Evolutionary conservation across 2,888 invertebrate species (phyloP).

Genomic region (Oligia fasciuncula): DNA sequence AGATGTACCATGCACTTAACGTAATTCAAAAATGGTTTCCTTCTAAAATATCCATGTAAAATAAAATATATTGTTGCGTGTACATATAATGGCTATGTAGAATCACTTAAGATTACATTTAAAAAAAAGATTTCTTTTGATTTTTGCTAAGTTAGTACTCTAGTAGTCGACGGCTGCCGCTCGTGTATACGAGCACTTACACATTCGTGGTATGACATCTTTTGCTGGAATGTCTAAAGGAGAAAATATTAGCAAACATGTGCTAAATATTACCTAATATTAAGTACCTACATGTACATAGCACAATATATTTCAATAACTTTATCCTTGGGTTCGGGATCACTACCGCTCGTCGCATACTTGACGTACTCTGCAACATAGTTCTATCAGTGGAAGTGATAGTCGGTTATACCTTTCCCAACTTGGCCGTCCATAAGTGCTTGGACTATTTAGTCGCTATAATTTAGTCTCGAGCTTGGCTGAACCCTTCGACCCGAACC

Average conservation of each 20-base stretch:
- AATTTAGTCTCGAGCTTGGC: constrained; percentile 42
- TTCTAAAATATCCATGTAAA: constrained; percentile 1
- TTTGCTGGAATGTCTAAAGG: constrained; percentile 4
- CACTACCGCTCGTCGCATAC: constrained; percentile 44
- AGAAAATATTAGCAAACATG: constrained; percentile 10
- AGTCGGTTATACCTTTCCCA: constrained; percentile 47
- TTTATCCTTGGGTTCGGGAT: constrained; percentile 27
- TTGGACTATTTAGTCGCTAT: constrained; percentile 50
- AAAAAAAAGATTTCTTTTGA: not conserved
- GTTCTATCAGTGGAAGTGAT: constrained; percentile 50
- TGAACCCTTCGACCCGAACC: constrained; percentile 30
- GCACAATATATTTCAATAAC: constrained; percentile 18
- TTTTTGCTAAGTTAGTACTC: not conserved
- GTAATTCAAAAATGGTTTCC: constrained; percentile 11
- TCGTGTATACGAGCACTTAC: not conserved
- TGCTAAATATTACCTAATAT: constrained; percentile 13
- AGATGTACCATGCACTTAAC: constrained; percentile 29
- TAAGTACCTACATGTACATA: constrained; percentile 4
- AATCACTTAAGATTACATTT: not conserved
- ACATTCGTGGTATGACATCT: not conserved
- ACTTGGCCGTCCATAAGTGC: constrained; percentile 44
- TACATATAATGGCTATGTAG: not conserved
- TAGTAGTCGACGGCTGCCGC: not conserved
- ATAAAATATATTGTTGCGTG: not conserved
- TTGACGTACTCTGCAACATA: constrained; percentile 43